Evolutionary conservation across 1,140 invertebrate species (phyloP).

Genomic region (Eurosta solidaginis): DNA sequence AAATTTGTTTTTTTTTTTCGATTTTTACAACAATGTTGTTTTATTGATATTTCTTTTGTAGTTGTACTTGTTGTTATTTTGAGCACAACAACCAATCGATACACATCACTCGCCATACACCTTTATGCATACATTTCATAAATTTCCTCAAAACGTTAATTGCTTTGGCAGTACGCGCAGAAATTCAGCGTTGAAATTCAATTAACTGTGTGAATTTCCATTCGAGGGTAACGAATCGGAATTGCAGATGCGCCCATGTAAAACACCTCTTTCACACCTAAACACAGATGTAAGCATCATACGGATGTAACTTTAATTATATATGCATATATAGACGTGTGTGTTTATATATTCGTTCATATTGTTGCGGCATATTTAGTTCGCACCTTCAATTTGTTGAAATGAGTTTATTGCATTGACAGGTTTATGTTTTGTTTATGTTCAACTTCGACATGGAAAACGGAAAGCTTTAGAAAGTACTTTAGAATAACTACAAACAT

Average conservation of each 20-base stretch:
- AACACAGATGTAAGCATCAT: too few relatives aligned
- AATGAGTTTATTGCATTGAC: constrained; percentile 56
- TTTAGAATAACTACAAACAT: background rate
- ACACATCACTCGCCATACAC: background rate
- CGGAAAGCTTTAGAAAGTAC: background rate
- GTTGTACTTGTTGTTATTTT: background rate
- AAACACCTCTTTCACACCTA: background rate
- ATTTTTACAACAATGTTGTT: too few relatives aligned
- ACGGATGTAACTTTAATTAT: background rate
- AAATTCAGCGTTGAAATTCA: background rate
- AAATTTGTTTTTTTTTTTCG: too few relatives aligned
- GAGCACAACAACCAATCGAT: background rate
- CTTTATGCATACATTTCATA: constrained; percentile 5
- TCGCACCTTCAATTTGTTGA: constrained; percentile 48
- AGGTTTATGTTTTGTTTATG: constrained; percentile 60
- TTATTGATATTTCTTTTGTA: too few relatives aligned
- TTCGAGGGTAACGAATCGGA: background rate
- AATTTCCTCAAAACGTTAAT: background rate
- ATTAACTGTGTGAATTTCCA: constrained; percentile 27
- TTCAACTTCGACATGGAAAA: constrained; percentile 32
- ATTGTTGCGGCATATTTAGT: constrained; percentile 30
- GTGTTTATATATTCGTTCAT: too few relatives aligned
- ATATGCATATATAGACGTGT: background rate
- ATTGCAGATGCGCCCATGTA: background rate
- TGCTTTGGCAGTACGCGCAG: background rate